Evolutionary conservation across 1,140 invertebrate genomes (phyloP).

Genomic region (Spodoptera frugiperda): DNA sequence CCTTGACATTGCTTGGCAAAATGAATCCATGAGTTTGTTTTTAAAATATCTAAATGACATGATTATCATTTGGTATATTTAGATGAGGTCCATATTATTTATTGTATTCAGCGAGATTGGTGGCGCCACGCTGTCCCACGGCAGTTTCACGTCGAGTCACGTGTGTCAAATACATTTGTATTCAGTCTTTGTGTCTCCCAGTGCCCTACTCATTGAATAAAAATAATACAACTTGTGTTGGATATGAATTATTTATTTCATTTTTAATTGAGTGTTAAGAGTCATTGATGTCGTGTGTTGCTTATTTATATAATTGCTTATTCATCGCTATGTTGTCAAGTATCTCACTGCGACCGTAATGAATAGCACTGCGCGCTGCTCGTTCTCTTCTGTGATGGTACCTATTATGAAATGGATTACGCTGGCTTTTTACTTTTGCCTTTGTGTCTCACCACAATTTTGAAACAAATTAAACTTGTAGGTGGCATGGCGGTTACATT

Average conservation of each 20-base stretch:
- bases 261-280: slow-evolving; percentile 70
- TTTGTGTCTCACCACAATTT: slow-evolving; percentile 57
- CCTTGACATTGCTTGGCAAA: background rate
- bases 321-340: slow-evolving; percentile 40
- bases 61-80: slow-evolving; percentile 46
- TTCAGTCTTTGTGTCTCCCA: slow-evolving; percentile 59
- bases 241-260: slow-evolving; percentile 72
- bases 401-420: slow-evolving; percentile 32
- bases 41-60: slow-evolving; percentile 27
- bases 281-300: slow-evolving; percentile 45
- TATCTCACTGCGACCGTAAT: slow-evolving; percentile 4
- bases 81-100: slow-evolving; percentile 44
- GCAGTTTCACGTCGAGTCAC: slow-evolving; percentile 53
- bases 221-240: slow-evolving; percentile 57
- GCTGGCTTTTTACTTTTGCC: slow-evolving; percentile 41
- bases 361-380: slow-evolving; percentile 15
- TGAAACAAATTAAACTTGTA: slow-evolving; percentile 80
- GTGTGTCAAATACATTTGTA: slow-evolving; percentile 68
- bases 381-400: slow-evolving; percentile 8
- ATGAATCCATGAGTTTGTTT: background rate
- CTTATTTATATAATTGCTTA: slow-evolving; percentile 51
- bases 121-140: slow-evolving; percentile 69
- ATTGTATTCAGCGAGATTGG: slow-evolving; percentile 34
- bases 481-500: slow-evolving; percentile 65
- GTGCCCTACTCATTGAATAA: slow-evolving; percentile 66